Base-by-base conservation (phyloP, 2,888 invertebrate genomes). In the Meta bourneti region DNA sequence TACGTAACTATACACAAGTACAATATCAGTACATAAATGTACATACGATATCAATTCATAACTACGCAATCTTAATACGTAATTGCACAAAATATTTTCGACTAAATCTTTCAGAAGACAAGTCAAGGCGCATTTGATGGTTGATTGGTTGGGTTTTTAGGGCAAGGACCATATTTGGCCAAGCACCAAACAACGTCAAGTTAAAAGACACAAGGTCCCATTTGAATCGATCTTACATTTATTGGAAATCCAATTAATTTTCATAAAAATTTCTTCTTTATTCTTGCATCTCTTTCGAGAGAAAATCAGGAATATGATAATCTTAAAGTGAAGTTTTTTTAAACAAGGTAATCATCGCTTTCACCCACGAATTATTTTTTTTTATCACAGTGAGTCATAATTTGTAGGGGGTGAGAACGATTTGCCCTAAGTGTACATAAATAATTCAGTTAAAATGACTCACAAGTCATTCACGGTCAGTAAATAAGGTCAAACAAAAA, bases 401-500 rank as follows among this genome's bases (percentile, higher is more conserved):
- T 61, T 61, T 61, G 11, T 11, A 6, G 16, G 61, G 61, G 61
- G 61, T 9, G 16, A 61, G 11, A 61, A 11, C 7, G 7, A 61
- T 61, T 9, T 9, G 61, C 16, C 61, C 61, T 61, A 16, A 61
- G 11, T 61, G 16, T 61, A 8, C 11, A 6, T 8, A 61, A 79
- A 74, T 71, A 34, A 74, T 72, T 72, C 61, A 74, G 7, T 52
- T 54, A 20, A 77, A 74, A 79, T 89, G 89, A 89, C 77, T 89
- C 89, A 89, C 34, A 48, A 54, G 77, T 89, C 71, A 70, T 77
- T 72, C 78, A 89, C 78, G 78, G 89, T 77, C 54, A 89, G 48
- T n/a, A 51, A 61, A 75, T 80, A 72, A 54, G 84, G 34, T 74
- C 84, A 8, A n/a, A 84, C 34, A 52, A 61, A 19, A 48, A 71